Conservation (phyloP, 2,113 vertebrate species). For the Notothenia coriiceps region DNA sequence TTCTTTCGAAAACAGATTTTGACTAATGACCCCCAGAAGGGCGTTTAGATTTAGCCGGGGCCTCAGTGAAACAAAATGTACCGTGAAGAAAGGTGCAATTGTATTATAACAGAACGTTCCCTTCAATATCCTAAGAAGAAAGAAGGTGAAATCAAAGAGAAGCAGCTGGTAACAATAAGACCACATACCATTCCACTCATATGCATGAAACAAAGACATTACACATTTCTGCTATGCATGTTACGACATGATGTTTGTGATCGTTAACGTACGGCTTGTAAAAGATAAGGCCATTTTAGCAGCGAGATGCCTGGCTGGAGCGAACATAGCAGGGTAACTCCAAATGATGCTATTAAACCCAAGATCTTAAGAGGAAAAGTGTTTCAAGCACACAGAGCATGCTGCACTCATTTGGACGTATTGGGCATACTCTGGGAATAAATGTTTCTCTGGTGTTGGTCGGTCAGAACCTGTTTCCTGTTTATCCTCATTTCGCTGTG, state of each 20-base stretch:
- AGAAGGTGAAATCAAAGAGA: constrained; percentile 17
- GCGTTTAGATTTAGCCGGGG: constrained; percentile 44
- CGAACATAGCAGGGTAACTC: constrained; percentile 54
- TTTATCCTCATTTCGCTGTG: constrained; percentile 37
- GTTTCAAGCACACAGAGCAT: constrained; percentile 67
- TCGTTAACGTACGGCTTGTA: constrained; percentile 65
- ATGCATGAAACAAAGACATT: constrained; percentile 38
- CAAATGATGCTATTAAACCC: constrained; percentile 69
- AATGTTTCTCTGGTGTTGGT: constrained; percentile 39
- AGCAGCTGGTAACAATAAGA: constrained; percentile 61
- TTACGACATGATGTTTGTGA: constrained; percentile 64
- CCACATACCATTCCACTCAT: background rate
- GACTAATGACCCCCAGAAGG: constrained; percentile 25
- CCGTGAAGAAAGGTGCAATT: constrained; percentile 45
- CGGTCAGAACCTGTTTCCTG: constrained; percentile 40
- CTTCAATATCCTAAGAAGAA: constrained; percentile 10
- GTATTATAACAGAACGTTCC: constrained; percentile 19
- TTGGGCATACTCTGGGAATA: constrained; percentile 8
- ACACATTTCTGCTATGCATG: constrained; percentile 51
- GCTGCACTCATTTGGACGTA: constrained; percentile 53
- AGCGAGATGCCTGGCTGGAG: constrained; percentile 61
- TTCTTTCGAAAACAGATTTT: constrained; percentile 11
- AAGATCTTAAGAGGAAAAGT: constrained; percentile 62
- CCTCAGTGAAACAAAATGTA: constrained; percentile 44
- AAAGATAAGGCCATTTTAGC: constrained; percentile 76